Conservation (phyloP, 2,888 invertebrate species). For the Ceramica pisi region DNA sequence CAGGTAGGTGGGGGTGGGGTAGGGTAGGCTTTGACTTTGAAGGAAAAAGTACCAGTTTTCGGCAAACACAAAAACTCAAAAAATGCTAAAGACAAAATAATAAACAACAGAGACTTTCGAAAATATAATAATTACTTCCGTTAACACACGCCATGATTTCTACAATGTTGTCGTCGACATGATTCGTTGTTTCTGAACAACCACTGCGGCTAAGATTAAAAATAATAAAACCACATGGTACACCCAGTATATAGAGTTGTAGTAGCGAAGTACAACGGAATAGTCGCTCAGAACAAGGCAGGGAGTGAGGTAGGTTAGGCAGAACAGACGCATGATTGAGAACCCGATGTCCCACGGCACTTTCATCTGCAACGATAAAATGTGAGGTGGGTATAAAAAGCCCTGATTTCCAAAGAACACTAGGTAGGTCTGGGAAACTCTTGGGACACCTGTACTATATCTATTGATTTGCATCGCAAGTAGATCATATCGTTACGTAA, state of each 20-base stretch:
- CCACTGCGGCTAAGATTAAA: slow-evolving; percentile 73
- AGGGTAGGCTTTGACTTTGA: too few relatives aligned
- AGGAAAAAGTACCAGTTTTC: too few relatives aligned
- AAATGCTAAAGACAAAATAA: background rate
- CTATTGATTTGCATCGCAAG: too few relatives aligned
- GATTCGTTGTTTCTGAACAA: slow-evolving; percentile 57
- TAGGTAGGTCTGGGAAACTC: too few relatives aligned
- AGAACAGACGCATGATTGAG: slow-evolving; percentile 84
- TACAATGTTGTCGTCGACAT: slow-evolving; percentile 5
- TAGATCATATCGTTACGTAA: too few relatives aligned
- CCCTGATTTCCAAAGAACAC: background rate
- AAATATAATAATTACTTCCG: slow-evolving; percentile 8
- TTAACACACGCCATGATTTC: slow-evolving; percentile 21
- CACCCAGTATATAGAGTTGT: slow-evolving; percentile 86
- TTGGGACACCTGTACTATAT: too few relatives aligned
- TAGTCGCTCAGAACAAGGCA: slow-evolving; percentile 78
- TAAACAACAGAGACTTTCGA: background rate
- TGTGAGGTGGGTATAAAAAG: background rate
- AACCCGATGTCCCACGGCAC: slow-evolving; percentile 90
- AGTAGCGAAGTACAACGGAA: slow-evolving; percentile 75
- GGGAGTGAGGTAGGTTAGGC: slow-evolving; percentile 84
- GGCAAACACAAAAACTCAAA: too few relatives aligned
- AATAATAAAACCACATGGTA: slow-evolving; percentile 79
- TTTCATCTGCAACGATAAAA: slow-evolving; percentile 87
- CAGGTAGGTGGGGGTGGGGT: too few relatives aligned